phyloP scores from a whole-genome alignment of 2,113 vertebrate species.

The Myotis davidii region DNA sequence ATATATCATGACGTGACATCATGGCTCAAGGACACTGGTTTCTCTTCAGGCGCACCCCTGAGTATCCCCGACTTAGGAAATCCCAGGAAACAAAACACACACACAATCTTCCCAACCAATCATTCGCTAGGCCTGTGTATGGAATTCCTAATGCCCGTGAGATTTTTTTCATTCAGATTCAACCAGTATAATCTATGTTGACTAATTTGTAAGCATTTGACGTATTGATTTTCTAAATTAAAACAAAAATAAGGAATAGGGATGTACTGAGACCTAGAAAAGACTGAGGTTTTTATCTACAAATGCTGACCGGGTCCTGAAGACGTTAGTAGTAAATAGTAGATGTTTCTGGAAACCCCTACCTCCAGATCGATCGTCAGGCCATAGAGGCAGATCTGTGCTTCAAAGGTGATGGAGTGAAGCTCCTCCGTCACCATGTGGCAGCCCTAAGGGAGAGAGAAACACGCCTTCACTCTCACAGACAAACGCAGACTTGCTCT shows the following conservation, averaged over 20 bases:
- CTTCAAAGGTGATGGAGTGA: constrained; percentile 96
- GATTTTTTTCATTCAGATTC: constrained; percentile 28
- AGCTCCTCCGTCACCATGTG: constrained; percentile 97
- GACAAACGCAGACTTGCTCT: not conserved
- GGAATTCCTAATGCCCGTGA: not conserved
- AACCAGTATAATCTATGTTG: constrained; percentile 28
- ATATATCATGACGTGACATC: not conserved
- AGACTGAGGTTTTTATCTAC: not conserved
- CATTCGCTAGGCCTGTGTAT: not conserved
- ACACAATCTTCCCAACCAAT: not conserved
- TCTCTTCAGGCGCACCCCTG: not conserved
- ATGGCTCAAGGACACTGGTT: not conserved
- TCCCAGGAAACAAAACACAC: constrained; percentile 31
- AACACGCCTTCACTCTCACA: constrained; percentile 75
- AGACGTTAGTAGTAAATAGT: not conserved
- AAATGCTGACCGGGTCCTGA: not conserved
- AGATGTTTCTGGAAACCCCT: constrained; percentile 54
- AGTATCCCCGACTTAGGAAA: constrained; percentile 7
- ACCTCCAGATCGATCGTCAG: constrained; percentile 96
- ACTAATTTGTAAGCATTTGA: constrained; percentile 2
- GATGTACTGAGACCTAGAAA: not conserved
- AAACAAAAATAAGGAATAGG: not conserved
- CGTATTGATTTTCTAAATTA: not conserved
- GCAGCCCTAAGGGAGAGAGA: constrained; percentile 86
- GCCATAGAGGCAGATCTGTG: constrained; percentile 93